A percentile compares a stretch with the other conserved stretches of the same genome.
These are phyloP conservation scores for Dexiosoma caninum DNA, from an alignment of 2,888 invertebrate species.

Conservation along the genomic window DNA sequence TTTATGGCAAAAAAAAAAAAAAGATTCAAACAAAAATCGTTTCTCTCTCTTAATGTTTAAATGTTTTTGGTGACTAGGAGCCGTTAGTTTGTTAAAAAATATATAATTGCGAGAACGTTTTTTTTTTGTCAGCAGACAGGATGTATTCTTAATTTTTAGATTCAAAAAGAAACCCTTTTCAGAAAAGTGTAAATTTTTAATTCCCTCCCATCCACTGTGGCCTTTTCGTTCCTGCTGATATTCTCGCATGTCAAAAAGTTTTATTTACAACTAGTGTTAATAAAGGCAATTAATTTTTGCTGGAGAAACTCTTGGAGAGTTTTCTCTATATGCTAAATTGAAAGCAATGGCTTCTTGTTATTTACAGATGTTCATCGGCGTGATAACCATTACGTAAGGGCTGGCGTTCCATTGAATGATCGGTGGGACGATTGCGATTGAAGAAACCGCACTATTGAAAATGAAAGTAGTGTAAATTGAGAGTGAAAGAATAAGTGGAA, in stretches of 20 bases:
- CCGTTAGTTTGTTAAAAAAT: constrained; percentile 51
- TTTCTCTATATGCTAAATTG: constrained; percentile 14
- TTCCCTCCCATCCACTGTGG: not conserved
- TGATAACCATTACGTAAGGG: constrained; percentile 87
- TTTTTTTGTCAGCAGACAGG: not conserved
- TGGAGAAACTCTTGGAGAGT: constrained; percentile 48
- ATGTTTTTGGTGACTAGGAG: constrained; percentile 63
- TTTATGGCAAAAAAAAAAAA: constrained; percentile 57
- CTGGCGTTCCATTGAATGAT: constrained; percentile 87
- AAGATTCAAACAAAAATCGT: constrained; percentile 36
- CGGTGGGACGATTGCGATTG: constrained; percentile 91
- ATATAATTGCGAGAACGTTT: constrained; percentile 32
- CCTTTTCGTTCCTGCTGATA: not conserved
- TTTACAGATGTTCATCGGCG: constrained; percentile 87
- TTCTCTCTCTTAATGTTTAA: constrained; percentile 4
- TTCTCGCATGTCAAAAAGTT: constrained; percentile 8
- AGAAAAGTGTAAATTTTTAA: constrained; percentile 34
- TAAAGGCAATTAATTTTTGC: constrained; percentile 46
- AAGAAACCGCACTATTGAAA: constrained; percentile 91
- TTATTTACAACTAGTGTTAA: constrained; percentile 35
- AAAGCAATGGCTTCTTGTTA: not conserved
- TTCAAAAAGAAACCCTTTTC: constrained; percentile 23
- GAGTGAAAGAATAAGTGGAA: not conserved
- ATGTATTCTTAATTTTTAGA: not conserved
- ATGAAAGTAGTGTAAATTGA: not conserved